Conservation (phyloP, 1,140 invertebrate species). For the Bradysia coprophila region DNA sequence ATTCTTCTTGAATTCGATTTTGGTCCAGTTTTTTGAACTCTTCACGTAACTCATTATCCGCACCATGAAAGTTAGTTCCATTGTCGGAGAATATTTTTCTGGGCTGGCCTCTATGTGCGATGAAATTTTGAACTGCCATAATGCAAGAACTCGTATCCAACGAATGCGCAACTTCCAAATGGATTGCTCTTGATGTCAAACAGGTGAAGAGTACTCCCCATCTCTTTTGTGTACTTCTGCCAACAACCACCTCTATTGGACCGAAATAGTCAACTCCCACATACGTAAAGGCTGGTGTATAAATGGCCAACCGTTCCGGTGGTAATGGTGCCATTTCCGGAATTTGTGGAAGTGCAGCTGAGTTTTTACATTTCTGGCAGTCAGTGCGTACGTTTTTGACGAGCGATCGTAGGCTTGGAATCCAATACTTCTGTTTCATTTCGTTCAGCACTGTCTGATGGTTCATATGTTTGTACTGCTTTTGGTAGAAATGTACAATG, state of each 20-base stretch:
- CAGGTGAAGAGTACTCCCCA: conserved; percentile 22
- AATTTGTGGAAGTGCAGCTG: conserved; percentile 2
- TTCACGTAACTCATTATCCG: too few relatives aligned
- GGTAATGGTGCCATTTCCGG: conserved; percentile 9
- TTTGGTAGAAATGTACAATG: too few relatives aligned
- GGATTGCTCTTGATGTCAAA: conserved; percentile 14
- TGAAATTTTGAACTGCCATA: too few relatives aligned
- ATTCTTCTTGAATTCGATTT: too few relatives aligned
- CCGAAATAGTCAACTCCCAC: conserved; percentile 3
- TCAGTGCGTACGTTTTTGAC: too few relatives aligned
- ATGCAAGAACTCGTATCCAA: too few relatives aligned
- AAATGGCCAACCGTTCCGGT: conserved; percentile 7
- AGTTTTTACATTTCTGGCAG: neutral
- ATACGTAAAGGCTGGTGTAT: conserved; percentile 9
- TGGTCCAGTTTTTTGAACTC: too few relatives aligned
- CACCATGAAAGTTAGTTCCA: too few relatives aligned
- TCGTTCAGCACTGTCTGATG: conserved; percentile 13
- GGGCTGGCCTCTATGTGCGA: too few relatives aligned
- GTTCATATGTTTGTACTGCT: too few relatives aligned
- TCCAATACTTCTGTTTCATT: conserved; percentile 8
- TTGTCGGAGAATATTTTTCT: too few relatives aligned
- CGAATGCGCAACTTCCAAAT: too few relatives aligned
- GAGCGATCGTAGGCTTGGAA: conserved; percentile 6
- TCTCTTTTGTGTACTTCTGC: conserved; percentile 12
- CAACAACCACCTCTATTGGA: conserved; percentile 9